These are phyloP conservation scores for Agrochola lychnidis DNA, from an alignment of 2,888 invertebrate species.

Conservation along the genomic window DNA sequence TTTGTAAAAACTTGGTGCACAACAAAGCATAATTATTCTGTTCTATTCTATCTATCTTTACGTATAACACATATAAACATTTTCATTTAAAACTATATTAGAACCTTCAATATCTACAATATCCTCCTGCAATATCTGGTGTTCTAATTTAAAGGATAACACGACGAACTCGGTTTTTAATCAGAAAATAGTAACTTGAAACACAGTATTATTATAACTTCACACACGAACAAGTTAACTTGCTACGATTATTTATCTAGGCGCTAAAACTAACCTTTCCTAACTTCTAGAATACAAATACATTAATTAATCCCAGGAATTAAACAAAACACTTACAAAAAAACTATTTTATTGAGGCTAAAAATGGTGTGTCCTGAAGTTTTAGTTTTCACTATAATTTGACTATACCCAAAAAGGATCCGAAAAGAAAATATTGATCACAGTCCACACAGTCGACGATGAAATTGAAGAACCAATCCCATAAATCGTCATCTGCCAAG, in stretches of 20 bases:
- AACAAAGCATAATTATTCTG: too few species aligned
- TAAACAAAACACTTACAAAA: too few species aligned
- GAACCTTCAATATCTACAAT: too few species aligned
- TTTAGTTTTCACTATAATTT: not conserved
- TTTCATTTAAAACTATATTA: not conserved
- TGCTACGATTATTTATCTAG: slow-evolving; percentile 24
- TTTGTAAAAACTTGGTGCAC: too few species aligned
- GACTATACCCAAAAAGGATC: not conserved
- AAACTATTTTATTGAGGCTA: too few species aligned
- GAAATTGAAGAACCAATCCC: not conserved
- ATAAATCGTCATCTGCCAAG: not conserved
- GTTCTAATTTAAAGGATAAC: not conserved
- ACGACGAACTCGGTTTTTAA: not conserved
- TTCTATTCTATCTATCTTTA: too few species aligned
- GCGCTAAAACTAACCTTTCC: slow-evolving; percentile 2
- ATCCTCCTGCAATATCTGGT: too few species aligned
- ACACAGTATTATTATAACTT: not conserved
- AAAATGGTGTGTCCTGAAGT: not conserved
- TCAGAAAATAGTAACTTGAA: not conserved
- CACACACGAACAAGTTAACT: slow-evolving; percentile 12
- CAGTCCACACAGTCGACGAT: not conserved
- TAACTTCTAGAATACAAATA: not conserved
- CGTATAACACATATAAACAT: too few species aligned
- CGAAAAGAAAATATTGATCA: not conserved
- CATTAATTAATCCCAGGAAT: too few species aligned